These are phyloP conservation scores for Tuberolachnus salignus DNA, from an alignment of 2,888 invertebrate species.

Conservation along the genomic window DNA sequence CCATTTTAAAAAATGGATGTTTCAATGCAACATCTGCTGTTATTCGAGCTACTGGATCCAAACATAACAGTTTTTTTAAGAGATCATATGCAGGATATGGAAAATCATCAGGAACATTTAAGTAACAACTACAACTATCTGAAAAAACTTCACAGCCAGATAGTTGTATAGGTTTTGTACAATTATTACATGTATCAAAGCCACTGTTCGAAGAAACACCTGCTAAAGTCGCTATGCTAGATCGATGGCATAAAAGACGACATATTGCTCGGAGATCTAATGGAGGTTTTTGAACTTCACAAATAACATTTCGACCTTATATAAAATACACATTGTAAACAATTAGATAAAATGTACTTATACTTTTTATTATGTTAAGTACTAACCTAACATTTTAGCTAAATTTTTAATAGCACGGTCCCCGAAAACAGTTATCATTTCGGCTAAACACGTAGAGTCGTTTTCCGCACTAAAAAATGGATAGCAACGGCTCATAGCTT, in stretches of 20 bases:
- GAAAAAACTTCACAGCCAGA: conserved; percentile 53
- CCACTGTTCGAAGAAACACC: conserved; percentile 43
- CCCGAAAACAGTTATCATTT: conserved; percentile 81
- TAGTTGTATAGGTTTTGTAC: conserved; percentile 43
- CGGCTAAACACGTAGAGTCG: conserved; percentile 79
- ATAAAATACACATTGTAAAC: not conserved
- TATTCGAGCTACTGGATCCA: conserved; percentile 77
- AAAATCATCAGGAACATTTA: conserved; percentile 62
- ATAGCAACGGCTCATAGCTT: conserved; percentile 78
- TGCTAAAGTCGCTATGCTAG: conserved; percentile 14
- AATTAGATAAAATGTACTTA: not conserved
- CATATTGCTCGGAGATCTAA: conserved; percentile 63
- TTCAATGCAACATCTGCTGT: conserved; percentile 75
- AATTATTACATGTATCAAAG: conserved; percentile 37
- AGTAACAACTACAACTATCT: conserved; percentile 56
- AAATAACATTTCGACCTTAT: conserved; percentile 60
- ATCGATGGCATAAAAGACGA: conserved; percentile 59
- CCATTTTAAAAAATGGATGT: conserved; percentile 73
- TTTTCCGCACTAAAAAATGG: conserved; percentile 85
- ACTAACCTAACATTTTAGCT: conserved; percentile 71
- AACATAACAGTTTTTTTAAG: conserved; percentile 73
- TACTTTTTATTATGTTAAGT: not conserved
- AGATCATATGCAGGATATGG: conserved; percentile 78
- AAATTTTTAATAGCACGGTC: conserved; percentile 72
- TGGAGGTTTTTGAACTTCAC: conserved; percentile 60